These are phyloP conservation scores for Melieria omissa DNA, from an alignment of 2,888 invertebrate genomes.

Conservation along the genomic window DNA sequence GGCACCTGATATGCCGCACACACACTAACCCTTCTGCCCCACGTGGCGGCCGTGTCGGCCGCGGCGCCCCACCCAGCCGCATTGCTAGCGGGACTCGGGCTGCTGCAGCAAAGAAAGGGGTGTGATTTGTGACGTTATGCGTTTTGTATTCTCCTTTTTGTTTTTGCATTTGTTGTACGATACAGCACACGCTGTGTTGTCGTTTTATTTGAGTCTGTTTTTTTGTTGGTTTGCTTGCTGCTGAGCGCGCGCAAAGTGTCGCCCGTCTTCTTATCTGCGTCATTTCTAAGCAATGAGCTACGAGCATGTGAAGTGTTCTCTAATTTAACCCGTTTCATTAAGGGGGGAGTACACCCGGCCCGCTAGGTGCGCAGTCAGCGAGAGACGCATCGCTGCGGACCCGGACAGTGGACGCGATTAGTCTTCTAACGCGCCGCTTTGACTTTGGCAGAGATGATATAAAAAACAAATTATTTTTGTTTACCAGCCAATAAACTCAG, in stretches of 20 bases:
- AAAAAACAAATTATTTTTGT: too few species aligned
- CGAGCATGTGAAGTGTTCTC: conserved; percentile 34
- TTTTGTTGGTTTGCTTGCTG: background rate
- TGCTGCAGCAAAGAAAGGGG: conserved; percentile 14
- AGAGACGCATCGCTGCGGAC: too few species aligned
- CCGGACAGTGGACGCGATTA: too few species aligned
- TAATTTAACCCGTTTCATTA: conserved; percentile 43
- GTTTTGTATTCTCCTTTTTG: background rate
- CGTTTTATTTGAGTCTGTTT: background rate
- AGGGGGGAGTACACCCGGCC: background rate
- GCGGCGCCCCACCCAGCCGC: background rate
- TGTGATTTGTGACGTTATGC: conserved; percentile 35
- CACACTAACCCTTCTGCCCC: background rate
- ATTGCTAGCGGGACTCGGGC: conserved; percentile 17
- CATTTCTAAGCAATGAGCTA: conserved; percentile 31
- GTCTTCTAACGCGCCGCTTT: too few species aligned
- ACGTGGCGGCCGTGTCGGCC: background rate
- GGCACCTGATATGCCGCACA: conserved; percentile 16
- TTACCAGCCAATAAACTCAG: too few species aligned
- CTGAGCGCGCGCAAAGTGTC: conserved; percentile 24
- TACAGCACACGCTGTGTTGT: too few species aligned
- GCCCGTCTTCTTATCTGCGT: conserved; percentile 32
- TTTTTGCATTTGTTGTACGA: background rate
- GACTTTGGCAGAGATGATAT: too few species aligned
- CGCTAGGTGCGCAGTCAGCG: too few species aligned